Evolutionary conservation across 2,888 invertebrate genomes (phyloP), one percentile per base, ranked within the genome.

Genomic region (Cybosia mesomella): DNA sequence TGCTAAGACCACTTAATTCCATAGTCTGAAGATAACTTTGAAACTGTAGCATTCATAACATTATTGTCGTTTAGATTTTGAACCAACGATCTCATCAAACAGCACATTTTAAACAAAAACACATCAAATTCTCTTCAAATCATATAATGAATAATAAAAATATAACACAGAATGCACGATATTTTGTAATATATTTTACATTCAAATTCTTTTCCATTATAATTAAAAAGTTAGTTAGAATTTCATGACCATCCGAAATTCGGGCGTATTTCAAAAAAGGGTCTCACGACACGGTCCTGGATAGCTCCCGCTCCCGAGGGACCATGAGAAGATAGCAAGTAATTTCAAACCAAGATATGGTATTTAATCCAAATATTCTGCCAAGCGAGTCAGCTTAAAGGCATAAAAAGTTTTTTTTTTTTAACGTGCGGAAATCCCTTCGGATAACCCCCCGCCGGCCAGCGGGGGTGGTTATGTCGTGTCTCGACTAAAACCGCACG

Each of bases 341-440:
- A 73, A 73, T 79, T 74, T 75, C 49, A 71, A 70, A 65, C 67
- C 63, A 67, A 77, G 72, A 71, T 77, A 77, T 76, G 74, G 63
- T 72, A 76, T 76, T 74, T 70, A 76, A 76, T 71, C 62, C 57
- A 63, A 74, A 74, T 72, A 70, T 60, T 63, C 36, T n/a, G 64
- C 24, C 0, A 22, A 32, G 18, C 7, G 10, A 32, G 10, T 32
- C 34, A 18, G 24, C 22, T 55, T 15, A 13, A 4, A 55, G 24
- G 24, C 13, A 55, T 13, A 13, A 55, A 55, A 11, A 55, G 11
- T 10, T 54, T n/a, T n/a, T n/a, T n/a, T n/a, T n/a, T n/a, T n/a
- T n/a, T n/a, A n/a, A n/a, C n/a, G n/a, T n/a, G n/a, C n/a, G n/a
- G n/a, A n/a, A n/a, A n/a, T n/a, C n/a, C n/a, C n/a, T n/a, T n/a